phyloP scores from a whole-genome alignment of 2,113 vertebrate species.

The Neolamprologus brichardi region DNA sequence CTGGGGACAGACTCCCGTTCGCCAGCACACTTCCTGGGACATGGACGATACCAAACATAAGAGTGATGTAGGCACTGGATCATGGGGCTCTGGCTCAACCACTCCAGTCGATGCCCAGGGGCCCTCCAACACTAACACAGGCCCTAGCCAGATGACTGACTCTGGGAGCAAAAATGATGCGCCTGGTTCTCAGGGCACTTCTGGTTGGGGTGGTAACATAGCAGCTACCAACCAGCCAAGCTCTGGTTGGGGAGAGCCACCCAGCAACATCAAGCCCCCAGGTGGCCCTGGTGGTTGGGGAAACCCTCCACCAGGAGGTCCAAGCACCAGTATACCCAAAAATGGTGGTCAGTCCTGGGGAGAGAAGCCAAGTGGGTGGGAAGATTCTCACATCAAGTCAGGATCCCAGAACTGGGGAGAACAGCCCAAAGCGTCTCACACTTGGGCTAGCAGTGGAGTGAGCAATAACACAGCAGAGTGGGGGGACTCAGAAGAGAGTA shows the following conservation, averaged over 20 bases:
- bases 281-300: conserved; percentile 84
- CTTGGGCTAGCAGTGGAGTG: conserved; percentile 63
- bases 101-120: conserved; percentile 45
- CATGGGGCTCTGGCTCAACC: conserved; percentile 80
- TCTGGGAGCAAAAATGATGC: conserved; percentile 85
- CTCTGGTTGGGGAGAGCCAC: conserved; percentile 80
- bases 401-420: conserved; percentile 90
- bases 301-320: conserved; percentile 72
- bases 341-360: conserved; percentile 86
- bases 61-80: conserved; percentile 83
- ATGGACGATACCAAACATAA: conserved; percentile 84
- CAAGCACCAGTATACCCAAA: conserved; percentile 79
- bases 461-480: conserved; percentile 65
- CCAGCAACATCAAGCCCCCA: conserved; percentile 78
- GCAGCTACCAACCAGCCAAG: conserved; percentile 55
- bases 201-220: conserved; percentile 83
- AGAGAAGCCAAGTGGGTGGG: conserved; percentile 88
- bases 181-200: conserved; percentile 87
- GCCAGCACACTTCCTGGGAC: conserved; percentile 96
- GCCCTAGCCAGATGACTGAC: conserved; percentile 78
- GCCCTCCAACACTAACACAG: conserved; percentile 49
- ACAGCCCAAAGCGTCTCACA: conserved; percentile 68
- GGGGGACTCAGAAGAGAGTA: conserved; percentile 67
- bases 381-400: conserved; percentile 83
- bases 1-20: conserved; percentile 97